Conservation (phyloP, 2,888 invertebrate species). For the Drosophila pullipes region DNA sequence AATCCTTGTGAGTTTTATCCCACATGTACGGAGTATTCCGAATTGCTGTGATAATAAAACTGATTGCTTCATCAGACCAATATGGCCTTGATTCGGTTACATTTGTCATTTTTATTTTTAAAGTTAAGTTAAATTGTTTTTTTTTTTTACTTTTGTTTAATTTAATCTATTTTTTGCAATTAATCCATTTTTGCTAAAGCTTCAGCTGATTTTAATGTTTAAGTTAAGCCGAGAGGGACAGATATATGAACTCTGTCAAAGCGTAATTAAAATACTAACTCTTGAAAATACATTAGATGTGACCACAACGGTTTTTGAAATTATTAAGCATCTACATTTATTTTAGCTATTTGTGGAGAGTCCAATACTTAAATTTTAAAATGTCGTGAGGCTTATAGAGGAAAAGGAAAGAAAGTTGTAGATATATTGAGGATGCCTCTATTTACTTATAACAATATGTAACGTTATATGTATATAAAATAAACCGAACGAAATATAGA, state of each 20-base stretch:
- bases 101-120: constrained; percentile 35
- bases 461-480: background rate
- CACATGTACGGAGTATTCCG: constrained; percentile 57
- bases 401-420: background rate
- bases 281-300: constrained; percentile 12
- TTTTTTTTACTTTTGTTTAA: background rate
- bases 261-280: constrained; percentile 41
- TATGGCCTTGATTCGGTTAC: constrained; percentile 39
- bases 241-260: constrained; percentile 18
- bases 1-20: constrained; percentile 53
- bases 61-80: constrained; percentile 51
- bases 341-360: background rate
- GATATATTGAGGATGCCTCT: background rate
- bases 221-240: constrained; percentile 34
- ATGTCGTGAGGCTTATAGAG: background rate
- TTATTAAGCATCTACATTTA: background rate
- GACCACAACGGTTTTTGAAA: constrained; percentile 7
- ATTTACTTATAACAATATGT: background rate
- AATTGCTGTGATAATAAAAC: constrained; percentile 46
- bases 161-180: constrained; percentile 17
- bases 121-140: background rate
- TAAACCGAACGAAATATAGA: background rate
- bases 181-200: constrained; percentile 46
- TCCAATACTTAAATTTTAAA: background rate
- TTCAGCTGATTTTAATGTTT: constrained; percentile 36